Base-by-base conservation (phyloP, 2,113 vertebrate genomes). In the Cheilinus undulatus region DNA sequence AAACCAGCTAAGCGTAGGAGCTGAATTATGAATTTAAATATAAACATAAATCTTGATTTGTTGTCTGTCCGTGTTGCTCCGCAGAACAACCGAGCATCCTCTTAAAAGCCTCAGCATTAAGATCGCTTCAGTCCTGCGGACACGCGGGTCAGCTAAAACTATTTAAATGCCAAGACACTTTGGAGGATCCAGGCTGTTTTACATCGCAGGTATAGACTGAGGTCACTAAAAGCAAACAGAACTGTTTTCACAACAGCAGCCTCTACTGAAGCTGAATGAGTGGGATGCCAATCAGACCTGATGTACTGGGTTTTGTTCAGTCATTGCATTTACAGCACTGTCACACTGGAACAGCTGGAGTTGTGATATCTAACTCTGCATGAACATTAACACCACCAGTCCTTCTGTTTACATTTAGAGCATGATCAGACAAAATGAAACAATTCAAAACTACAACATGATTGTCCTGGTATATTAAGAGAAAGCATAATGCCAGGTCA, bases 191-290 rank as follows among this genome's bases (percentile, higher is more conserved):
- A 64, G 67, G 40, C 60, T 64, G 78, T 70, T 81, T 80, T 58
- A 80, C 57, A 64, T 12, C 34, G 56, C 22, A 50, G 54, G 57
- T 80, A 73, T 62, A 73, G 78, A 45, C 70, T 27, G 51, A 72
- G 76, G 81, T 86, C 78, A 86, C 81, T 86, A 82, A 88, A 90
- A 89, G 83, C 86, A 90, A 84, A 88, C 84, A 81, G 58, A 71
- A 69, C 17, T 86, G 79, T 90, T 90, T 90, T 70, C 82, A 90
- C 84, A 86, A 86, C 82, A 88, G 74, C 28, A 48, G 54, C 46
- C 48, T 40, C 40, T 76, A 67, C 65, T 76, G 70, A 64, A 74
- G 71, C 69, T 69, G 49, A 71, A 67, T 42, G 64, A 69, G 68
- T 50, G 52, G 70, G 61, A 64, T 71, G 64, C 56, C 81, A 86